Percentiles rank a stretch among this genome's conserved stretches.
phyloP scores from a whole-genome alignment of 2,888 invertebrate genomes.

The Antheraea yamamai region DNA sequence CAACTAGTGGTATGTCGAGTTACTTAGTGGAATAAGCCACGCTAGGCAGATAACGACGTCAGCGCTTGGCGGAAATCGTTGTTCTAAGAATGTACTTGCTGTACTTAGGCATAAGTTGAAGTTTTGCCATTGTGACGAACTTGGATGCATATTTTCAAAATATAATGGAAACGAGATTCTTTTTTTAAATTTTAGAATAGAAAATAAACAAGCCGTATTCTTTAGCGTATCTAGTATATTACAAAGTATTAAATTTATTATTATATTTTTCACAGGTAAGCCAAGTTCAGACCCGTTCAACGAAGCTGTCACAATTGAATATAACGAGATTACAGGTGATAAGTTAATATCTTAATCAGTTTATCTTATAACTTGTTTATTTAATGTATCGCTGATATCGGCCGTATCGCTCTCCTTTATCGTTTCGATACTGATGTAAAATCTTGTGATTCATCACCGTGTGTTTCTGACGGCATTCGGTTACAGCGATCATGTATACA shows the following conservation, averaged over 20 bases:
- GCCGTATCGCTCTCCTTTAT: not conserved
- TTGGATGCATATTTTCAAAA: too few species aligned
- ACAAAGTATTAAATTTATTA: not conserved
- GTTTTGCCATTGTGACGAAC: too few species aligned
- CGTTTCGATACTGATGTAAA: not conserved
- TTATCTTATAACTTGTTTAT: not conserved
- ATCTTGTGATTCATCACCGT: not conserved
- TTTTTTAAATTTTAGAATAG: too few species aligned
- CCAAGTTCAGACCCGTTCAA: not conserved
- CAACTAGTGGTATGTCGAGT: too few species aligned
- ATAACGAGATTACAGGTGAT: not conserved
- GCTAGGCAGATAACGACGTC: too few species aligned
- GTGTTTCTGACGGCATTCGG: too few species aligned
- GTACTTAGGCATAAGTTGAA: too few species aligned
- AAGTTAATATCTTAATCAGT: not conserved
- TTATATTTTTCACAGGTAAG: constrained; percentile 6
- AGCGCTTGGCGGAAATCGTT: too few species aligned
- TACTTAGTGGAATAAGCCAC: too few species aligned
- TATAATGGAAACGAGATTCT: too few species aligned
- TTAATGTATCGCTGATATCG: not conserved
- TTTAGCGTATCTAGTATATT: not conserved
- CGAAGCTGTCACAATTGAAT: not conserved
- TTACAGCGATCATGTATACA: too few species aligned
- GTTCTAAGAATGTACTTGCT: too few species aligned
- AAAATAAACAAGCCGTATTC: not conserved